Conservation (phyloP, 2,888 invertebrate genomes). For the Chydorus sphaericus region DNA sequence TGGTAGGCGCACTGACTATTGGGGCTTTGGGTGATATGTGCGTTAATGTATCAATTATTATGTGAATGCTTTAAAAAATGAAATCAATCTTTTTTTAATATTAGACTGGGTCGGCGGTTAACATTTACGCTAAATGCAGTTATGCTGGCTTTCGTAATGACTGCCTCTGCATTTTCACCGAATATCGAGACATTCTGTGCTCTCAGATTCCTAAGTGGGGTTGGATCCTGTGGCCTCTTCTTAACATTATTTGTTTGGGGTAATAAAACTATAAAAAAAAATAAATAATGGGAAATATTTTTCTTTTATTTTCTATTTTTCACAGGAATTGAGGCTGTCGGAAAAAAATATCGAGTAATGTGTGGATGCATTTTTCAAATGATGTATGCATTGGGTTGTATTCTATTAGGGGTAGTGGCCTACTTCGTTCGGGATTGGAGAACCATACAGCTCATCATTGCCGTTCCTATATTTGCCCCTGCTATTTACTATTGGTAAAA, state of each 20-base stretch:
- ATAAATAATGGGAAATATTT: neutral
- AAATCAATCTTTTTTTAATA: no score
- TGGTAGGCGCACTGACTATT: slow-evolving; percentile 35
- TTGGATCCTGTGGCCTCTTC: neutral
- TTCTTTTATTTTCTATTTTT: neutral
- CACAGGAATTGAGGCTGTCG: slow-evolving; percentile 10
- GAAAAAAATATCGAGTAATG: neutral
- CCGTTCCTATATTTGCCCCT: neutral
- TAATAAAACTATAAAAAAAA: neutral
- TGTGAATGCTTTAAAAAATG: no score
- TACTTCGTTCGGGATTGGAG: slow-evolving; percentile 12
- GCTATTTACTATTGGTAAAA: slow-evolving; percentile 4
- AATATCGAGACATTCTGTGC: neutral
- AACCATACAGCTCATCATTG: slow-evolving; percentile 6
- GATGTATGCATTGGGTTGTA: neutral
- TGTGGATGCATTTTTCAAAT: slow-evolving; percentile 8
- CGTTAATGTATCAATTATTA: no score
- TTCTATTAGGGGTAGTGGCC: neutral
- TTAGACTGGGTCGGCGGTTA: neutral
- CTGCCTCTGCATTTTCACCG: neutral
- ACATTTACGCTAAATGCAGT: neutral
- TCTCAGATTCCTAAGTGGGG: slow-evolving; percentile 1
- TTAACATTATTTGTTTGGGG: slow-evolving; percentile 4
- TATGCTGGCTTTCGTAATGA: neutral
- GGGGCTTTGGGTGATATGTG: slow-evolving; percentile 27